These are phyloP conservation scores for Listronotus oregonensis DNA, from an alignment of 1,140 invertebrate species.

Conservation along the genomic window DNA sequence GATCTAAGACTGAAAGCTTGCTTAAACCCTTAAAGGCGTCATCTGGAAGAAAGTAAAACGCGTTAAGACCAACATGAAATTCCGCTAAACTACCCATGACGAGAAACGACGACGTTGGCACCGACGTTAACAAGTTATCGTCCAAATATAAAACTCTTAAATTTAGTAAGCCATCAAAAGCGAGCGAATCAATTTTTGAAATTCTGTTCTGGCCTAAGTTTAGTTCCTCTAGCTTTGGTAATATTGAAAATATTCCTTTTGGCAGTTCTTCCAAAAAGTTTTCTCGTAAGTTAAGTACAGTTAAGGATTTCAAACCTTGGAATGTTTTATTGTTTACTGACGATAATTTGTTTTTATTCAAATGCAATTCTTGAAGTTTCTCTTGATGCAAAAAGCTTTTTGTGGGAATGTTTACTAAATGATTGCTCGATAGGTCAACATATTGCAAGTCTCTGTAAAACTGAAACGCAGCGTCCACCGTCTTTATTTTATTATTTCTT, in stretches of 20 bases:
- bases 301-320: constrained; percentile 74
- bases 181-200: constrained; percentile 74
- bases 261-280: constrained; percentile 83
- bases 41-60: constrained; percentile 72
- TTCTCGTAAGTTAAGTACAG: constrained; percentile 77
- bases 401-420: constrained; percentile 76
- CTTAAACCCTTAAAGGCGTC: constrained; percentile 77
- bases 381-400: constrained; percentile 79
- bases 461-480: constrained; percentile 82
- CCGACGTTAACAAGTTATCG: constrained; percentile 78
- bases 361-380: constrained; percentile 78
- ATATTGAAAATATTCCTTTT: constrained; percentile 73
- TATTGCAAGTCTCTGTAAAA: constrained; percentile 84
- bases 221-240: constrained; percentile 79
- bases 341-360: constrained; percentile 85
- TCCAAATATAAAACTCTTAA: constrained; percentile 81
- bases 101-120: constrained; percentile 74
- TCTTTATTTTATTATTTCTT: constrained; percentile 84
- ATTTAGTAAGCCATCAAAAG: constrained; percentile 76
- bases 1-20: constrained; percentile 74
- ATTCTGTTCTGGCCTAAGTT: constrained; percentile 88
- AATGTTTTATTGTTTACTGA: constrained; percentile 79
- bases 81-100: constrained; percentile 77
- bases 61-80: constrained; percentile 82
- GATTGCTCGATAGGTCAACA: constrained; percentile 83